Base-by-base conservation (phyloP, 2,113 vertebrate genomes). In the Mustela nigripes region DNA sequence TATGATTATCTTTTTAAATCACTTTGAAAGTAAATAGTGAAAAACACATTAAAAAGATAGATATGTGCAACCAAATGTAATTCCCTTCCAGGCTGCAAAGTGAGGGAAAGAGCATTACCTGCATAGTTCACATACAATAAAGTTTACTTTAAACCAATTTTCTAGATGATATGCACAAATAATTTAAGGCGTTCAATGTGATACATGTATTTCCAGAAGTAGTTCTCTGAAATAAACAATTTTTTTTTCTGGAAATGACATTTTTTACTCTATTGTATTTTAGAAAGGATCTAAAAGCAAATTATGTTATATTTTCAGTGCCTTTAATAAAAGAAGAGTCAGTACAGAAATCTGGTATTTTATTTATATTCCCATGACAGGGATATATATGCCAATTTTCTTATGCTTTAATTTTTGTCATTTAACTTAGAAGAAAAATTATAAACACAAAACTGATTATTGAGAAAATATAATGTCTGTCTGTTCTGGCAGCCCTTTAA, bases 341-440 rank as follows among this genome's bases (percentile, higher is more conserved):
- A 69, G 4, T 62, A 53, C 39, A 21, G 63, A 92, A 94, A 45
- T 1, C 2, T 93, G 36, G 85, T 63, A 53, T 65, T 48, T 73
- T 60, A 79, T 80, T 96, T 87, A 21, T 84, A 82, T 87, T 83
- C 4, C 53, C 3, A 45, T 60, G 8, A n/a, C 24, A 26, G 1
- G 2, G 10, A 5, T 79, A 50, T 36, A 36, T 24, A 39, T 53
- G 28, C 7, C 36, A 18, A 71, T 39, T 95, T 85, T 39, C 39
- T 71, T 85, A 24, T 50, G 7, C 19, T 80, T 95, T 80, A 10
- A 84, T 79, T 83, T 48, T 83, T 94, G 81, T 24, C 4, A 63
- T 48, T 94, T 95, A 85, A 83, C 65, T 78, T 78, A 91, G 89
- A 19, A 91, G 24, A 92, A 87, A 79, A 85, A 78, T 14, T 45